These are phyloP conservation scores for Xenops minutus DNA, from an alignment of 2,797 vertebrate species.

Conservation along the genomic window DNA sequence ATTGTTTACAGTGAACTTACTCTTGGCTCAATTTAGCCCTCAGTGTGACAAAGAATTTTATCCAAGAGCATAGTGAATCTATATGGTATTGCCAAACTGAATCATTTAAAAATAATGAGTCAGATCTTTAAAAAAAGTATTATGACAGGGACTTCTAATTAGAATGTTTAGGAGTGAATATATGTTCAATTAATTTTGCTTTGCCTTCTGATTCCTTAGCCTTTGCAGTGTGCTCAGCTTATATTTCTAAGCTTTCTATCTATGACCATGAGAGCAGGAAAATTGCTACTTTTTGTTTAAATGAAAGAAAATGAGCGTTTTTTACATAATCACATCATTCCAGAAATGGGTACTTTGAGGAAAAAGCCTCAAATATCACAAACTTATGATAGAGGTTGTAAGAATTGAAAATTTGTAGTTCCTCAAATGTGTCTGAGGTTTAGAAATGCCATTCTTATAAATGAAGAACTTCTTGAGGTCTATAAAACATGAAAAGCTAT, in stretches of 20 bases:
- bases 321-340: not conserved
- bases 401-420: conserved; percentile 7
- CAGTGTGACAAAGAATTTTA: not conserved
- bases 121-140: not conserved
- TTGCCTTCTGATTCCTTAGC: conserved; percentile 1
- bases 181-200: not conserved
- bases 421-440: not conserved
- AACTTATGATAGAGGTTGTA: not conserved
- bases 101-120: conserved; percentile 5
- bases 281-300: conserved; percentile 17
- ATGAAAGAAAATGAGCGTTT: not conserved
- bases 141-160: not conserved
- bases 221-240: not conserved
- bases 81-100: conserved; percentile 10
- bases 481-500: not conserved
- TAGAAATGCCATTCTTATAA: not conserved
- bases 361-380: conserved; percentile 19
- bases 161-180: not conserved
- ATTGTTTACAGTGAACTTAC: conserved; percentile 19
- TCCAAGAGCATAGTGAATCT: conserved; percentile 18
- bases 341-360: not conserved
- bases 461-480: not conserved
- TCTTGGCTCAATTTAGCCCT: conserved; percentile 36
- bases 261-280: not conserved
- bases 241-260: not conserved